These are phyloP conservation scores for Cossypha caffra DNA, from an alignment of 2,797 vertebrate genomes.

Conservation along the genomic window DNA sequence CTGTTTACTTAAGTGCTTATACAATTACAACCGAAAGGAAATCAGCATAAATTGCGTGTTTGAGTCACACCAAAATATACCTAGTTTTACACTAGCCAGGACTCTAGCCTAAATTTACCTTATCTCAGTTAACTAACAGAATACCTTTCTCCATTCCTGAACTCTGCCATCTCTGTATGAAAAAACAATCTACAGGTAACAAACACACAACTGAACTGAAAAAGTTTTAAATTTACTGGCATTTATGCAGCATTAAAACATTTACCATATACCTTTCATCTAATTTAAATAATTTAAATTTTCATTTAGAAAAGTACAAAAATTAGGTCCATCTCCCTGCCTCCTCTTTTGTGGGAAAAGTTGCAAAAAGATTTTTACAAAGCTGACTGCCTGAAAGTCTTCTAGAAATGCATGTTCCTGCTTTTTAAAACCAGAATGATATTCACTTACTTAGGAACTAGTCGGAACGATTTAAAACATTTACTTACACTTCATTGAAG, in stretches of 20 bases:
- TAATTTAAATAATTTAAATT: not conserved
- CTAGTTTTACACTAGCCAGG: not conserved
- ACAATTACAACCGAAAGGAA: not conserved
- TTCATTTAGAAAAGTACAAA: not conserved
- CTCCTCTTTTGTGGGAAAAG: not conserved
- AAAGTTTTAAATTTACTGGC: not conserved
- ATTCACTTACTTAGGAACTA: not conserved
- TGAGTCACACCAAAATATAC: not conserved
- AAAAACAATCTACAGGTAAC: not conserved
- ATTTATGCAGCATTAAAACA: not conserved
- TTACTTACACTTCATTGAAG: slow-evolving; percentile 94
- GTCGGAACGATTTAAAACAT: not conserved
- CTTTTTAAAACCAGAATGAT: not conserved
- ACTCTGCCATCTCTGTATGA: not conserved
- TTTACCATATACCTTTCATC: not conserved
- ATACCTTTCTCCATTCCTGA: not conserved
- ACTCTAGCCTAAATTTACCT: not conserved
- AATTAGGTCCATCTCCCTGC: not conserved
- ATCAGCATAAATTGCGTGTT: rapidly evolving
- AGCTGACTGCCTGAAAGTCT: not conserved
- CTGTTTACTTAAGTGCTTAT: not conserved
- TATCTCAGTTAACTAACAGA: not conserved
- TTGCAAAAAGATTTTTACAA: not conserved
- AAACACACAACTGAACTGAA: not conserved
- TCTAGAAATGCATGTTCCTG: not conserved